These are phyloP conservation scores for Microplitis deprimator DNA, from an alignment of 2,888 invertebrate genomes.

Conservation along the genomic window DNA sequence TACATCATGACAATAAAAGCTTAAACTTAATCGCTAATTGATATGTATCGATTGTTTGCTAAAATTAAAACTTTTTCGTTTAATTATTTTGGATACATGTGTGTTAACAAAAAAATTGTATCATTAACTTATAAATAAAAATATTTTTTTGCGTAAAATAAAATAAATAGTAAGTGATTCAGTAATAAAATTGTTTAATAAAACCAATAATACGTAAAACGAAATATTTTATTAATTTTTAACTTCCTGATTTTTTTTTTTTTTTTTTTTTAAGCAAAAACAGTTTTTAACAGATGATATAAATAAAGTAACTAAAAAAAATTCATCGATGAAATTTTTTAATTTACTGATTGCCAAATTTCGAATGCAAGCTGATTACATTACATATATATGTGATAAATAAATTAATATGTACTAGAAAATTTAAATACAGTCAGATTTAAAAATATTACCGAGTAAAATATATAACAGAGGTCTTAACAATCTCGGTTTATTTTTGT, in stretches of 20 bases:
- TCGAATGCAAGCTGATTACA: no score
- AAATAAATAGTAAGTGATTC: neutral
- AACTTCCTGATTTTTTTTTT: neutral
- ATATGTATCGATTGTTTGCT: constrained; percentile 58
- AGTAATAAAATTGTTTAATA: neutral
- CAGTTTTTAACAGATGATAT: neutral
- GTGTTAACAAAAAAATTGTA: neutral
- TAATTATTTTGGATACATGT: neutral
- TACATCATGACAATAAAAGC: neutral
- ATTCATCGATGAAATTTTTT: no score
- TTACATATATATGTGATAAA: no score
- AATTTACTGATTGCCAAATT: no score
- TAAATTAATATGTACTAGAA: no score
- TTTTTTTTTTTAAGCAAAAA: neutral
- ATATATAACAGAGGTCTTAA: neutral
- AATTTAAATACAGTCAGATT: no score
- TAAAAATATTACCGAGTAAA: neutral
- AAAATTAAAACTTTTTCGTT: constrained; percentile 21
- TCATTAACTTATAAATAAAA: constrained; percentile 17
- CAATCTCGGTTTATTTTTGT: neutral
- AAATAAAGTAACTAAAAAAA: no score
- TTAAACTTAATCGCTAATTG: constrained; percentile 55
- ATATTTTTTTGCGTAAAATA: constrained; percentile 2
- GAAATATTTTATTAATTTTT: neutral
- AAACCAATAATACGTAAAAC: neutral